Base-by-base conservation (phyloP, 2,888 invertebrate genomes). In the Erpobdella octoculata region DNA sequence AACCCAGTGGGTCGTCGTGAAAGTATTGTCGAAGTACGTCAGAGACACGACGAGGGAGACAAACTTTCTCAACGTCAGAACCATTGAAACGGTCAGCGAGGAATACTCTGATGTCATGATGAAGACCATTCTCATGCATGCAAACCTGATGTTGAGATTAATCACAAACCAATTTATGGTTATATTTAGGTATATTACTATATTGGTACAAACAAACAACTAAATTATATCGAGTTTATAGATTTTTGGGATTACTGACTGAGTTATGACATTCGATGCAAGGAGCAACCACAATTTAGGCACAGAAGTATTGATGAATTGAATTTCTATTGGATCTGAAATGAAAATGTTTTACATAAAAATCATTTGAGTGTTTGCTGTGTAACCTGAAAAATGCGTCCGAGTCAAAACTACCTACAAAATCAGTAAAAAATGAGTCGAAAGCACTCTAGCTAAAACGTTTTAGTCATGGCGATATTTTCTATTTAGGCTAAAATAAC, bases 71-170 rank as follows among this genome's bases (percentile, higher is more conserved):
- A 62, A 31, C 31, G 62, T 62, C 62, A 33, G n/a, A 18, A 62
- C 33, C 28, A 62, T n/a, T 8, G 62, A 31, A 1, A 62, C 33
- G 9, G 62, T 62, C 62, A 62, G 35, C 1, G 62, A 62, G 12
- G 62, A 28, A 35, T 62, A 62, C 12, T 35, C 1, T 1, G 62
- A 91, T 0, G 94, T 96, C 79, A 97, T 85, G 36, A 90, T 88
- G 80, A 94, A 98, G 0, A 98, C 97, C 9, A 92, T 91, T 81
- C 92, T 90, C 74, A 97, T 96, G 82, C 97, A 98, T 74, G 95
- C 81, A 80, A 88, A 89, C 84, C 88, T 88, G 82, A 62, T 21
- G 9, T 18, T 58, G 59, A 8, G 59, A 58, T 58, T 18, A 58
- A 58, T 9, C 12, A 21, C 12, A 58, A 21, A 25, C 8, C 59